phyloP scores from a whole-genome alignment of 2,113 vertebrate genomes.

The Todiramphus chloris region DNA sequence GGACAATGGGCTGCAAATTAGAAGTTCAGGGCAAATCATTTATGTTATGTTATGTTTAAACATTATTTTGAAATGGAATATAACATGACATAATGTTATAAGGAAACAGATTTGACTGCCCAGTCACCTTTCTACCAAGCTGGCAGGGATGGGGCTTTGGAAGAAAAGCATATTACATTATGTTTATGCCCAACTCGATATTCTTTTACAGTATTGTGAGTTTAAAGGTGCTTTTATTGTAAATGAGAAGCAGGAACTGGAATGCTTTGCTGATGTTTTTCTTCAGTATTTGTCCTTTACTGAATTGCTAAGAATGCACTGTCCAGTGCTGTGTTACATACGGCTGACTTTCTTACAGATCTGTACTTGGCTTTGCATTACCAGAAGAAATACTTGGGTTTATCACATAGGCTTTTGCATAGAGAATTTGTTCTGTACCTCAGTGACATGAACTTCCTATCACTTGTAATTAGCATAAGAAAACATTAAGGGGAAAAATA shows the following conservation, averaged over 20 bases:
- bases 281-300: background rate
- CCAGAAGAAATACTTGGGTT: background rate
- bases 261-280: background rate
- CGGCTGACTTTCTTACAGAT: background rate
- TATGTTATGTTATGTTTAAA: constrained; percentile 39
- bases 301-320: background rate
- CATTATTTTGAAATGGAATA: constrained; percentile 34
- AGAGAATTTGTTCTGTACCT: background rate
- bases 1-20: constrained; percentile 38
- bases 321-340: background rate
- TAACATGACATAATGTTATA: constrained; percentile 25
- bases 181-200: background rate
- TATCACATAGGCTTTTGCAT: background rate
- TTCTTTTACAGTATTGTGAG: background rate
- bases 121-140: background rate
- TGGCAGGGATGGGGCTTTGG: background rate
- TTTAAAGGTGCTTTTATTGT: constrained; percentile 21
- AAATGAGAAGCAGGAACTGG: background rate
- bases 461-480: background rate
- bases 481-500: background rate
- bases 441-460: background rate
- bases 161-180: background rate
- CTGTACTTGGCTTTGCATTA: background rate
- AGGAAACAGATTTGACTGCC: background rate
- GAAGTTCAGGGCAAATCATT: constrained; percentile 21